Conservation (phyloP, 2,797 vertebrate species). For the Lophotriccus pileatus region DNA sequence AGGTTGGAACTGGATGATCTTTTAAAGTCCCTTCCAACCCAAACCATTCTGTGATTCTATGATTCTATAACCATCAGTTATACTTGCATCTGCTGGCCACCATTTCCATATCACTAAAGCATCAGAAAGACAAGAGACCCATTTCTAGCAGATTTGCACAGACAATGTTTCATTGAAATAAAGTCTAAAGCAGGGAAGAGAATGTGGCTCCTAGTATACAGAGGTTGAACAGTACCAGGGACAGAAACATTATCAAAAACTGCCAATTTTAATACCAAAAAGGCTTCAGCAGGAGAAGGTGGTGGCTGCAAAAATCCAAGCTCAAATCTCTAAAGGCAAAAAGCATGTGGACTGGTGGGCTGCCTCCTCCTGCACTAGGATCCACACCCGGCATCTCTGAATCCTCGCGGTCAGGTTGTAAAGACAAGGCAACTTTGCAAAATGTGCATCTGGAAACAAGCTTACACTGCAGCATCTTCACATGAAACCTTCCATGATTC, state of each 20-base stretch:
- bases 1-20: not conserved
- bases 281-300: not conserved
- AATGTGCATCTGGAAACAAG: not conserved
- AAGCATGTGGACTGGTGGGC: not conserved
- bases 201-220: not conserved
- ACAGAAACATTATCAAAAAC: not conserved
- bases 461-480: not conserved
- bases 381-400: not conserved
- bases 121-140: not conserved
- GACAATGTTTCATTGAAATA: fast-evolving
- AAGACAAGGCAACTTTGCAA: not conserved
- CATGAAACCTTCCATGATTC: not conserved
- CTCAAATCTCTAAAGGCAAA: not conserved
- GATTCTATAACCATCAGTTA: too few species aligned
- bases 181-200: not conserved
- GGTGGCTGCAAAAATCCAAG: not conserved
- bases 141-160: not conserved
- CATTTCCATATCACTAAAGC: not conserved
- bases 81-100: not conserved
- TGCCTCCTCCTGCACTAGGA: not conserved
- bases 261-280: not conserved
- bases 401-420: not conserved
- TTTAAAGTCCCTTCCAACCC: not conserved
- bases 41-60: not conserved
- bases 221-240: not conserved